Conservation (phyloP, 2,113 vertebrate genomes). For the Percopsis transmontana region DNA sequence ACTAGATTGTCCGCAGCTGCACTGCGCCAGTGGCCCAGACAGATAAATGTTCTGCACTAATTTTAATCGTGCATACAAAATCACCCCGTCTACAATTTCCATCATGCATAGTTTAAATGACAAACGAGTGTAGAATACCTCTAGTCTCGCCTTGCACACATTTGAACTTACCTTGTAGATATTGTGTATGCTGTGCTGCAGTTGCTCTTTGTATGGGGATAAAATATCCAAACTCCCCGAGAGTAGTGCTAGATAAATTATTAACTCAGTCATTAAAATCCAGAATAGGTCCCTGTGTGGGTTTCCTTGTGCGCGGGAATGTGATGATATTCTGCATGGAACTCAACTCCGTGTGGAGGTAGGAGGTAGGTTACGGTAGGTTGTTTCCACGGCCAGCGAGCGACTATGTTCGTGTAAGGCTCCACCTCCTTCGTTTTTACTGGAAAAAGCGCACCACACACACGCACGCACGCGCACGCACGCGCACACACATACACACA, state of each 20-base stretch:
- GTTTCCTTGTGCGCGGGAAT: conserved; percentile 60
- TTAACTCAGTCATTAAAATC: conserved; percentile 77
- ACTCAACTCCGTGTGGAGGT: conserved; percentile 44
- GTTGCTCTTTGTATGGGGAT: conserved; percentile 47
- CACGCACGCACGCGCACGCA: conserved; percentile 43
- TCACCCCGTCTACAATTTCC: background rate
- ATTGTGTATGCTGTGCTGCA: conserved; percentile 45
- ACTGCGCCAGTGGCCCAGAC: conserved; percentile 11
- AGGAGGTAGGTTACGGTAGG: conserved; percentile 63
- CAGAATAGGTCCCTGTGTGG: conserved; percentile 24
- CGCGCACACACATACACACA: conserved; percentile 47
- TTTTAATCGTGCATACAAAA: background rate
- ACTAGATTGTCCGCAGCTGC: conserved; percentile 8
- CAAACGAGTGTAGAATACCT: background rate
- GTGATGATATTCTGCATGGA: conserved; percentile 41
- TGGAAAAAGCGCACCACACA: conserved; percentile 67
- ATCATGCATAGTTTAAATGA: background rate
- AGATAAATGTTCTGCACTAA: background rate
- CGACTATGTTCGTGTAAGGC: conserved; percentile 75
- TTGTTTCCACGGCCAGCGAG: conserved; percentile 57
- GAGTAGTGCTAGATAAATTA: conserved; percentile 68
- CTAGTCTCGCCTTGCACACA: background rate
- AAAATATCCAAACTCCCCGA: conserved; percentile 71
- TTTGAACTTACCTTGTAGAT: conserved; percentile 67
- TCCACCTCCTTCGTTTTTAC: conserved; percentile 75